Percentiles rank a stretch among this genome's conserved stretches.
Conservation (phyloP, 2,113 vertebrate genomes). For the Myiozetetes cayanensis region DNA sequence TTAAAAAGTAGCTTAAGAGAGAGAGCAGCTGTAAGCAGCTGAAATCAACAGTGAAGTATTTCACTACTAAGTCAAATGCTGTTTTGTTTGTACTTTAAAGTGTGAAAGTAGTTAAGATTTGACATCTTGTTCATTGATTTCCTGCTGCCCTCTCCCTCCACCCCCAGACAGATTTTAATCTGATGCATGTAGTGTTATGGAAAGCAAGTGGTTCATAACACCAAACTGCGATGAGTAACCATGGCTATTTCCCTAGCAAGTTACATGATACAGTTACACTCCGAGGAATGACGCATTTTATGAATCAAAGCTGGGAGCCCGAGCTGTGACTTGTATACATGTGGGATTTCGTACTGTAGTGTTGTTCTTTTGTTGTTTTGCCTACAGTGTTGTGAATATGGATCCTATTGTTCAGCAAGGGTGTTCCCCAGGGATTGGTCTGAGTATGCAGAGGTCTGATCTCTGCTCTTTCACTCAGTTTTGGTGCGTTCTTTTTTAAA, state of each 20-base stretch:
- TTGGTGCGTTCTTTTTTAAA: not conserved
- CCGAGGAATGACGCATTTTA: not conserved
- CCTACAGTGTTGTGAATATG: not conserved
- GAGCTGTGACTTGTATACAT: not conserved
- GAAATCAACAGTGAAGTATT: not conserved
- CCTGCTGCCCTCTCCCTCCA: not conserved
- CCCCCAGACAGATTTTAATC: conserved; percentile 1
- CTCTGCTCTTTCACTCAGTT: not conserved
- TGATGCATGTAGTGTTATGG: not conserved
- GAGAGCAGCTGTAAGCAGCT: not conserved
- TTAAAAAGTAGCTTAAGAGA: not conserved
- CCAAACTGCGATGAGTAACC: conserved; percentile 26
- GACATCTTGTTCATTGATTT: conserved; percentile 12
- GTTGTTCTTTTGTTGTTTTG: not conserved
- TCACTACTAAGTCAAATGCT: not conserved
- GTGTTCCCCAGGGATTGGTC: not conserved
- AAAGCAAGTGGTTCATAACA: not conserved
- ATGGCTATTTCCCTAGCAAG: conserved; percentile 22
- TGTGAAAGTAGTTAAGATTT: not conserved
- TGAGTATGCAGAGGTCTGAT: not conserved
- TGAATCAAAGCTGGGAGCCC: conserved; percentile 30
- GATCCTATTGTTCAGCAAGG: not conserved
- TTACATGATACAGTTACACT: not conserved
- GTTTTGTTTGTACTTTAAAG: not conserved
- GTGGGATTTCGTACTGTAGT: not conserved